Conservation (phyloP, 2,113 vertebrate genomes). For the Redunca redunca region DNA sequence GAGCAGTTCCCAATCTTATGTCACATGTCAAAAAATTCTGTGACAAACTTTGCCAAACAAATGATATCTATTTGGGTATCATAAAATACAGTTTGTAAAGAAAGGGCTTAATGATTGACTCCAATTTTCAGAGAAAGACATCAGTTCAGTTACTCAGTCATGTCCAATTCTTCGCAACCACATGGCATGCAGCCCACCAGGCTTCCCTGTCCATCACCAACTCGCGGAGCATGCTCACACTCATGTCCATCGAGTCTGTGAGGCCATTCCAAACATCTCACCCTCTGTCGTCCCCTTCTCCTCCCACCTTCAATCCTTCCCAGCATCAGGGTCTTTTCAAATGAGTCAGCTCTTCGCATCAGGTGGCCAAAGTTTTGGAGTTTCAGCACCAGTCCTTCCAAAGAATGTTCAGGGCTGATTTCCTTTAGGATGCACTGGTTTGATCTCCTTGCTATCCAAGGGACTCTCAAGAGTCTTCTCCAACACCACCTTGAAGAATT, state of each 20-base stretch:
- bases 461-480: background rate
- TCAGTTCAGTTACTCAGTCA: background rate
- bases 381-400: background rate
- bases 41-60: background rate
- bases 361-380: background rate
- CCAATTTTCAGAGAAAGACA: background rate
- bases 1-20: background rate
- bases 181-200: fast-evolving
- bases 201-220: background rate
- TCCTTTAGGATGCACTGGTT: background rate
- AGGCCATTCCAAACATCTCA: background rate
- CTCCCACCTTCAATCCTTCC: background rate
- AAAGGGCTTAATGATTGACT: background rate
- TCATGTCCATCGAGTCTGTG: background rate
- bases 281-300: background rate
- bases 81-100: background rate
- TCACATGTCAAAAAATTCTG: background rate
- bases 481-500: background rate
- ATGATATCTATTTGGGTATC: background rate
- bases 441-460: background rate
- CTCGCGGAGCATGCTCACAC: fast-evolving
- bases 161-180: fast-evolving
- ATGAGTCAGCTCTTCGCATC: background rate
- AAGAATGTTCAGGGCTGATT: background rate
- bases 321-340: background rate